phyloP scores from a whole-genome alignment of 2,113 vertebrate genomes.

The Corythaeola cristata region DNA sequence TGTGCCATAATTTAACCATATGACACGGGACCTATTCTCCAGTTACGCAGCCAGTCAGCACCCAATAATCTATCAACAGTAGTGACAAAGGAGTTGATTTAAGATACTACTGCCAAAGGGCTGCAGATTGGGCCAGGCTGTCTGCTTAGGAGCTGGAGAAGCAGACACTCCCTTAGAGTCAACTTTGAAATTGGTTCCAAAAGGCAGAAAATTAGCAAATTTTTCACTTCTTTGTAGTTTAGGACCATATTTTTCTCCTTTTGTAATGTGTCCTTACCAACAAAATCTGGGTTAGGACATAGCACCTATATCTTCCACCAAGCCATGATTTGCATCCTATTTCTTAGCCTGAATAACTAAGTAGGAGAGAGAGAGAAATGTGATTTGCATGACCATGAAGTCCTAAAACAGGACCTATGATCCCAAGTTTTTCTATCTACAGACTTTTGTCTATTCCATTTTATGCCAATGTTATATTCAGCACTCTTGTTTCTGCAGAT shows the following conservation, averaged over 20 bases:
- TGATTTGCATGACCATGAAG: neutral
- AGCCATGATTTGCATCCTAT: neutral
- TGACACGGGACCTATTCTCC: neutral
- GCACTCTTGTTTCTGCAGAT: neutral
- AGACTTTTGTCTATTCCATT: neutral
- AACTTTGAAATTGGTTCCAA: neutral
- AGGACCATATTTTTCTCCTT: neutral
- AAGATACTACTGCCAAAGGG: neutral
- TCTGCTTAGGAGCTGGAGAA: neutral
- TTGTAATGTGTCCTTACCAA: neutral
- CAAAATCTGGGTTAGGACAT: neutral
- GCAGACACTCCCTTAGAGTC: neutral
- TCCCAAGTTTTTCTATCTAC: neutral
- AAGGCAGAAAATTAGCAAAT: neutral
- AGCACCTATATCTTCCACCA: neutral
- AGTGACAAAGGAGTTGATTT: conserved; percentile 25
- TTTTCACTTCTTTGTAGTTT: neutral
- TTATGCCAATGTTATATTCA: neutral
- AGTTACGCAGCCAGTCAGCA: neutral
- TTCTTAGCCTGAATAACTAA: neutral
- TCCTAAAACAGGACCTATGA: neutral
- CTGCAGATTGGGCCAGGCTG: neutral
- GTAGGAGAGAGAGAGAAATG: neutral
- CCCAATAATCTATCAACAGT: conserved; percentile 32
- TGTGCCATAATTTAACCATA: neutral